phyloP scores from a whole-genome alignment of 1,140 invertebrate species.

The Zaprionus tsacasi region DNA sequence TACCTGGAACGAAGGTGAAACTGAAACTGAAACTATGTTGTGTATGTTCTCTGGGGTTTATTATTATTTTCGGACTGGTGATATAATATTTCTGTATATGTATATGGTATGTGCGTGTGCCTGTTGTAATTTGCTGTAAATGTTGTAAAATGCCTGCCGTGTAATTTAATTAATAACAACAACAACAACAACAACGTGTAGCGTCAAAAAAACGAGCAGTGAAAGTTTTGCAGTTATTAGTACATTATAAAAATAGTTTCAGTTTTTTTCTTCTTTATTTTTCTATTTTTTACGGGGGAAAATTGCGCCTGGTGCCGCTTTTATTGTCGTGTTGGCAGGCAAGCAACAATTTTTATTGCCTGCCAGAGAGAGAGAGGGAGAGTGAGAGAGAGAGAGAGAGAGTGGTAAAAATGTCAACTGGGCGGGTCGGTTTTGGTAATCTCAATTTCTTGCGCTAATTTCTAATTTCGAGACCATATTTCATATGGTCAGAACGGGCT shows the following conservation, averaged over 20 bases:
- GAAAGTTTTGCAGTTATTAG: conserved; percentile 82
- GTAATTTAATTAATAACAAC: conserved; percentile 81
- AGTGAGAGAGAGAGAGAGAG: background rate
- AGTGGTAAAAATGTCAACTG: conserved; percentile 54
- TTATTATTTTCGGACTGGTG: conserved; percentile 65
- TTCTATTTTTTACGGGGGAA: background rate
- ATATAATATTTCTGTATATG: conserved; percentile 60
- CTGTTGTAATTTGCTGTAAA: conserved; percentile 79
- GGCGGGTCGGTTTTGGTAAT: conserved; percentile 31
- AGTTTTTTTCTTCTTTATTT: background rate
- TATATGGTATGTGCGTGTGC: conserved; percentile 36
- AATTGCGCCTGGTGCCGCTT: conserved; percentile 53
- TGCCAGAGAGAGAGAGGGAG: background rate
- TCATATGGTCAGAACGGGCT: conserved; percentile 20
- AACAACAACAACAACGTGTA: conserved; percentile 46
- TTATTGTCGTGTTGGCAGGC: conserved; percentile 65
- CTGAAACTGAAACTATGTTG: conserved; percentile 35
- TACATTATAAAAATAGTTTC: conserved; percentile 77
- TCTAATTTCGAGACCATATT: conserved; percentile 44
- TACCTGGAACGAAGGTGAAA: conserved; percentile 48
- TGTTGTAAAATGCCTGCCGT: conserved; percentile 81
- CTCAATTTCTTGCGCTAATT: conserved; percentile 27
- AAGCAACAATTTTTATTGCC: conserved; percentile 46
- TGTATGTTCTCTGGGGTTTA: conserved; percentile 31
- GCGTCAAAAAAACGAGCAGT: conserved; percentile 71